These are phyloP conservation scores for Dolichallabes microphthalmus DNA, from an alignment of 2,113 vertebrate species.

Conservation along the genomic window DNA sequence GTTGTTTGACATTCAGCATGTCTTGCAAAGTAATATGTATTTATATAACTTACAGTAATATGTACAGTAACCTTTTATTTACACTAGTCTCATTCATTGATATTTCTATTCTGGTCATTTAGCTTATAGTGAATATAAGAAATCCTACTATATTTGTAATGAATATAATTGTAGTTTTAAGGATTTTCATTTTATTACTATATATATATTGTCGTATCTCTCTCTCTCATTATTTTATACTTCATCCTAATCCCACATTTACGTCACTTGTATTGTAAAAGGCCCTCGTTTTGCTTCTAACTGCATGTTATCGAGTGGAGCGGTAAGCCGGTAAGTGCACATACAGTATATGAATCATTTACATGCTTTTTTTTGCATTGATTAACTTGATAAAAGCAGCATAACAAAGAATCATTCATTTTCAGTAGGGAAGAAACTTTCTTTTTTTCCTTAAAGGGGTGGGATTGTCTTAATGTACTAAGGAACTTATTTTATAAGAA, in stretches of 20 bases:
- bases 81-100: constrained; percentile 38
- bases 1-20: constrained; percentile 23
- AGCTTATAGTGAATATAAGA: not conserved
- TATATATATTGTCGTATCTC: not conserved
- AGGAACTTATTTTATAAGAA: constrained; percentile 18
- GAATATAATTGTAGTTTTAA: not conserved
- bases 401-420: constrained; percentile 68
- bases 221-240: not conserved
- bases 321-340: constrained; percentile 47
- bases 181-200: not conserved
- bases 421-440: constrained; percentile 58
- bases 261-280: not conserved
- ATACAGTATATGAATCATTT: constrained; percentile 66
- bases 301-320: constrained; percentile 5
- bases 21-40: not conserved
- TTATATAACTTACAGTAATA: constrained; percentile 1
- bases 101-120: constrained; percentile 6
- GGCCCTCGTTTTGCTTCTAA: not conserved
- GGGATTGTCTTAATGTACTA: constrained; percentile 70
- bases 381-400: constrained; percentile 73
- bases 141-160: constrained; percentile 26
- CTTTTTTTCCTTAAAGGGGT: constrained; percentile 35
- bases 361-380: constrained; percentile 71
- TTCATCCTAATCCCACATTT: not conserved
- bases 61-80: constrained; percentile 12